Evolutionary conservation across 1,140 invertebrate genomes (phyloP), one percentile per base, ranked within the genome.

Genomic region (Periplaneta americana): DNA sequence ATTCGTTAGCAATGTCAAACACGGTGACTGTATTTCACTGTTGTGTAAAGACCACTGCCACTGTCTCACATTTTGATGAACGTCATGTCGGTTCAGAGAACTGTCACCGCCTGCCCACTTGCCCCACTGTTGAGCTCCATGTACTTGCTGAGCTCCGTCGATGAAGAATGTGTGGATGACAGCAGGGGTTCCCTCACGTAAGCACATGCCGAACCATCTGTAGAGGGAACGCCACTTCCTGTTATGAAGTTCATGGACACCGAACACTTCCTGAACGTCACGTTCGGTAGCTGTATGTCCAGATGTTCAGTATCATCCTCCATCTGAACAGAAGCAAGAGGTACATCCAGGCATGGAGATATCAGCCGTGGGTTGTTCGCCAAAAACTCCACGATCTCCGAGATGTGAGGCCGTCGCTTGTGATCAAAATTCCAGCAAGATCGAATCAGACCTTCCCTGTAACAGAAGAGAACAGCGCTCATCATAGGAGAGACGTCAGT

Each of bases 361-460:
- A 98, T 88, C 11, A 97, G 90, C n/a, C 93, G 90, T 10, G 94
- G 93, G 87, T 94, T 93, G 83, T 92, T 93, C 0, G 93, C 93
- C 34, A 98, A 88, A 83, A 94, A 93, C 81, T 96, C 95, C 0
- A 96, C 93, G 36, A 97, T 93, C 86, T 95, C 94, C 0, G 91
- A 90, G 0, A 96, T 94, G 13, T 91, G 90, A 5, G 95, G 95
- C 3, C 96, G 91, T 82, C 92, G 90, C 35, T 91, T 90, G n/a
- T 91, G 88, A 32, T 95, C 92, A 77, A 89, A 89, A 35, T 91
- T 91, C 95, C 96, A 97, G 87, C 96, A 97, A 2, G 92, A 92
- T 83, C 92, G 91, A 79, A 97, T 91, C 57, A 98, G 87, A 37
- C 88, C 91, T 87, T 94, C 92, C 82, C 95, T 96, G 88, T 17